Evolutionary conservation across 1,140 invertebrate genomes (phyloP).

Genomic region (Zelostemma sp.): DNA sequence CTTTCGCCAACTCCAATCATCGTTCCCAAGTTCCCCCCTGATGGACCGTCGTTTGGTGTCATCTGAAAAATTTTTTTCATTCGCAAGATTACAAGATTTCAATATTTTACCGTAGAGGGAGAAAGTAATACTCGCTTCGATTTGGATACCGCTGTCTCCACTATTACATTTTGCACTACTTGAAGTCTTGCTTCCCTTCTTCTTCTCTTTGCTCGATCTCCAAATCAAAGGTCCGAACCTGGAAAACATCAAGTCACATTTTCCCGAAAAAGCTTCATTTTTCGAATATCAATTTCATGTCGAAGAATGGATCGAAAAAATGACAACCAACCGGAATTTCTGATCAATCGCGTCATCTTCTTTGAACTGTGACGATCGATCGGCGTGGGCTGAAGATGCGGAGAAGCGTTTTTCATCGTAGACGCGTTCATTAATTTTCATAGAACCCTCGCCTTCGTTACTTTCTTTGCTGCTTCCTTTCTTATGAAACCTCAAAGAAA

Average conservation of each 20-base stretch:
- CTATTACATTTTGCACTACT: constrained; percentile 81
- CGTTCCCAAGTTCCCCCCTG: constrained; percentile 65
- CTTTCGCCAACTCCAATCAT: constrained; percentile 71
- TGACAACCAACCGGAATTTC: constrained; percentile 63
- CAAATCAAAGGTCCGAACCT: constrained; percentile 80
- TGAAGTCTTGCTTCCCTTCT: constrained; percentile 77
- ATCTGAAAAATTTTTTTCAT: constrained; percentile 71
- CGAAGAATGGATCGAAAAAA: no score
- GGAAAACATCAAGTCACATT: constrained; percentile 39
- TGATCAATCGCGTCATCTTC: constrained; percentile 63
- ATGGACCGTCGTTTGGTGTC: constrained; percentile 68
- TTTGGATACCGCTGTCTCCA: constrained; percentile 82
- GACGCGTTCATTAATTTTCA: constrained; percentile 62
- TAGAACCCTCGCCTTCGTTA: constrained; percentile 62
- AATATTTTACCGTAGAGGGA: no score
- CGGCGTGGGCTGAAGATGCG: constrained; percentile 51
- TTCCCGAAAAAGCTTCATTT: no score
- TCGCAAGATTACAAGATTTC: no score
- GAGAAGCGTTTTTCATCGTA: constrained; percentile 61
- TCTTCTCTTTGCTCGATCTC: constrained; percentile 79
- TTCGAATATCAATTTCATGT: no score
- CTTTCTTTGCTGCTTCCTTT: constrained; percentile 70
- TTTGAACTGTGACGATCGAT: constrained; percentile 59
- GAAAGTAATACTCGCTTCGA: constrained; percentile 75
- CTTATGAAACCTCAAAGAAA: constrained; percentile 75